Conservation (phyloP, 2,113 vertebrate genomes). For the Gulo gulo region DNA sequence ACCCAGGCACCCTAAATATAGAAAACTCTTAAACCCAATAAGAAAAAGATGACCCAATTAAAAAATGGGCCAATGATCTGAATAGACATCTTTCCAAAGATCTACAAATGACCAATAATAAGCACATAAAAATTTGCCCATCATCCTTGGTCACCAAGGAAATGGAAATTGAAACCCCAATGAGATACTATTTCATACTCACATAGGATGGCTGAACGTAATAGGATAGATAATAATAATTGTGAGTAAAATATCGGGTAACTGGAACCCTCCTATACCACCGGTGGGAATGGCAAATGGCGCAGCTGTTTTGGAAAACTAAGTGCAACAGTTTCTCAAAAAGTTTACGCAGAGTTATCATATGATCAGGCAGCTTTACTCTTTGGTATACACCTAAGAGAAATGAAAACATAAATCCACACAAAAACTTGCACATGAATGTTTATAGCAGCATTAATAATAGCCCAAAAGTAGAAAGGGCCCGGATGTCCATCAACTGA, state of each 20-base stretch:
- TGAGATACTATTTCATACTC: background rate
- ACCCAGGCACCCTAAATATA: background rate
- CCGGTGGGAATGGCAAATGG: background rate
- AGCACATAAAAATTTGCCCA: background rate
- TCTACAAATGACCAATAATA: background rate
- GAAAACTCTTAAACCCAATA: background rate
- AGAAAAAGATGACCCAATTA: background rate
- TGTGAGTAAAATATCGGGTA: background rate
- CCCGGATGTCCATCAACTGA: background rate
- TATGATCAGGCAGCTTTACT: background rate
- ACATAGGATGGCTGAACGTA: background rate
- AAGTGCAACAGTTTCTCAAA: background rate
- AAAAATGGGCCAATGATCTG: constrained; percentile 6
- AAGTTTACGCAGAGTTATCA: background rate
- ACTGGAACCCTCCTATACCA: background rate
- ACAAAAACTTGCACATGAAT: background rate
- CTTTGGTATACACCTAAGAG: background rate
- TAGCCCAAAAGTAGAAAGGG: background rate
- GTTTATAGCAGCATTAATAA: background rate
- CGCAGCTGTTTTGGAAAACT: background rate
- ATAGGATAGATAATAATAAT: background rate
- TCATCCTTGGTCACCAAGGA: background rate
- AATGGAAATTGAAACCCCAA: background rate
- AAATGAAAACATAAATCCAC: background rate
- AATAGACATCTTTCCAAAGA: background rate